Percentiles rank a stretch among this genome's conserved stretches.
phyloP scores from a whole-genome alignment of 2,888 invertebrate genomes.

The Pristionchus fissidentatus region DNA sequence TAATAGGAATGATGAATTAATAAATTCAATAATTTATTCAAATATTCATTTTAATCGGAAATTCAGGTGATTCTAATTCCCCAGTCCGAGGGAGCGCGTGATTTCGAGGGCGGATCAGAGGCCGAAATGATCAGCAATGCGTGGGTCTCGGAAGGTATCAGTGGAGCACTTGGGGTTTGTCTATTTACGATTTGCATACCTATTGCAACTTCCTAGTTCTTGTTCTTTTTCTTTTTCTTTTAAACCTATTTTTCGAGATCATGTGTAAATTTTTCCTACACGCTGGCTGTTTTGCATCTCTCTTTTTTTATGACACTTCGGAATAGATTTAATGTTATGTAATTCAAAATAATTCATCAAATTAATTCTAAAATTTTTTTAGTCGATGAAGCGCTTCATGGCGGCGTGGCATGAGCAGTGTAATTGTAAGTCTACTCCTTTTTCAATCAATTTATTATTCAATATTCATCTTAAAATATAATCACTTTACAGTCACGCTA shows the following conservation, averaged over 20 bases:
- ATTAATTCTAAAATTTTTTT: too few species aligned
- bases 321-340: too few species aligned
- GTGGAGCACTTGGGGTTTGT: background rate
- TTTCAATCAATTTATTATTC: background rate
- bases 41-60: background rate
- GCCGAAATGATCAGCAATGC: background rate
- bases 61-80: background rate
- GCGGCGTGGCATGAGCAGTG: slow-evolving; percentile 2
- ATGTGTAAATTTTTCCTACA: too few species aligned
- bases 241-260: too few species aligned
- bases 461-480: background rate
- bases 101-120: background rate
- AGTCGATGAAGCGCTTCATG: background rate
- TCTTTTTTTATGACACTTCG: too few species aligned
- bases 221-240: too few species aligned
- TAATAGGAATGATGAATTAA: too few species aligned
- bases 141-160: slow-evolving; percentile 11
- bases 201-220: too few species aligned
- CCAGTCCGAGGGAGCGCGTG: background rate
- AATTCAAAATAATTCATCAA: too few species aligned
- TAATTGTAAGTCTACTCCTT: background rate
- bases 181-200: too few species aligned
- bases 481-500: background rate
- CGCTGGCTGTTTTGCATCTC: too few species aligned
- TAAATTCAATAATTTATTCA: too few species aligned